phyloP scores from a whole-genome alignment of 2,113 vertebrate genomes.

The Peromyscus maniculatus region DNA sequence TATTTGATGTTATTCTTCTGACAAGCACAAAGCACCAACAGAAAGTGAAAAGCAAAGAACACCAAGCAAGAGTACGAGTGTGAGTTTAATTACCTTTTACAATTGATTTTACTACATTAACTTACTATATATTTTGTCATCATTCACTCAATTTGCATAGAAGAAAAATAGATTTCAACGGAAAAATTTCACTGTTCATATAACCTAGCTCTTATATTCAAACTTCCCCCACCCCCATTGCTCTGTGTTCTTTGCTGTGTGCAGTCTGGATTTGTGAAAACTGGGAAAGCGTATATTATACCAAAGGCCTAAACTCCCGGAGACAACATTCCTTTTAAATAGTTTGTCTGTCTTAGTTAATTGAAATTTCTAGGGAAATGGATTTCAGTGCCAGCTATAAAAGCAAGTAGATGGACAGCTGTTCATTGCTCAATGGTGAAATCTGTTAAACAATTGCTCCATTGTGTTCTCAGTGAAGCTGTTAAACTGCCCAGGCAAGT shows the following conservation, averaged over 20 bases:
- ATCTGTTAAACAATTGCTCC: constrained; percentile 35
- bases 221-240: accelerated
- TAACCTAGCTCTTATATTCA: not conserved
- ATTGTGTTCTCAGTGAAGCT: constrained; percentile 15
- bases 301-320: not conserved
- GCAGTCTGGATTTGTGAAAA: not conserved
- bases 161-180: not conserved
- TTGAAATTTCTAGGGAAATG: constrained; percentile 58
- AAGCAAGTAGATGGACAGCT: constrained; percentile 53
- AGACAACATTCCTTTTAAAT: not conserved
- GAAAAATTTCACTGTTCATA: not conserved
- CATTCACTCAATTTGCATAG: not conserved
- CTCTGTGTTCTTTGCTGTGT: not conserved
- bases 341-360: not conserved
- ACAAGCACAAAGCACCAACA: not conserved
- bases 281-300: not conserved
- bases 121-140: not conserved
- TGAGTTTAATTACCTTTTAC: not conserved
- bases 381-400: constrained; percentile 39
- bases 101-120: constrained; percentile 2
- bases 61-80: not conserved
- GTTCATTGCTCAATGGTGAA: constrained; percentile 7
- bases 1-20: constrained; percentile 10
- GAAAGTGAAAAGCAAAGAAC: not conserved
- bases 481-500: constrained; percentile 27